Evolutionary conservation across 1,140 invertebrate species (phyloP).

Genomic region (Phthorimaea operculella): DNA sequence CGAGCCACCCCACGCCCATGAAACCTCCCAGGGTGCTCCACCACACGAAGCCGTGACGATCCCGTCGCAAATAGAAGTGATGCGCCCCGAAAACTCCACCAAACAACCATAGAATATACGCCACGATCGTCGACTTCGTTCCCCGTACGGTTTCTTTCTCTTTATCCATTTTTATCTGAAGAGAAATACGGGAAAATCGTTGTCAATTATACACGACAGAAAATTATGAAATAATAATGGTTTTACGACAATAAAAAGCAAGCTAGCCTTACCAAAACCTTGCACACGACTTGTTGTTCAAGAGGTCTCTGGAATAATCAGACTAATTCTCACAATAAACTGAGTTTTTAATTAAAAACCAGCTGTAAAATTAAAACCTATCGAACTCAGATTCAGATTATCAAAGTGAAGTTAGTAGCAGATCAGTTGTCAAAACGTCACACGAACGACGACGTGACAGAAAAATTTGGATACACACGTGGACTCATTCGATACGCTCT

Average conservation of each 20-base stretch:
- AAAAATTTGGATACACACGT: neutral
- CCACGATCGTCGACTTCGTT: slow-evolving; percentile 75
- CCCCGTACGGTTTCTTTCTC: slow-evolving; percentile 23
- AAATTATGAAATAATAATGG: too few species aligned
- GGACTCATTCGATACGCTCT: neutral
- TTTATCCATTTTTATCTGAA: slow-evolving; percentile 22
- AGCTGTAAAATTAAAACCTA: too few species aligned
- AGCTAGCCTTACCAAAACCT: too few species aligned
- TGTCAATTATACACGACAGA: too few species aligned
- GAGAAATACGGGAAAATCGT: neutral
- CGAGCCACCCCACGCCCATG: slow-evolving; percentile 87
- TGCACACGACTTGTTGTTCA: too few species aligned
- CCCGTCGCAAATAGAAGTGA: slow-evolving; percentile 89
- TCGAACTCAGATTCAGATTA: too few species aligned
- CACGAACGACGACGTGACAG: neutral
- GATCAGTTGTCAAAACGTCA: neutral
- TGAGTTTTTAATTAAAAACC: too few species aligned
- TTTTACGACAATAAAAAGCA: too few species aligned
- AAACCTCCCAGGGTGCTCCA: slow-evolving; percentile 90
- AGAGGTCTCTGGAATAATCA: too few species aligned
- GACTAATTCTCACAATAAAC: too few species aligned
- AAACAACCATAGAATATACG: slow-evolving; percentile 88
- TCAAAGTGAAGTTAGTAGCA: too few species aligned
- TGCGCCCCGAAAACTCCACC: slow-evolving; percentile 90
- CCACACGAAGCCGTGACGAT: slow-evolving; percentile 86